These are phyloP conservation scores for Harpalus rubripes DNA, from an alignment of 2,888 invertebrate species.

Conservation along the genomic window DNA sequence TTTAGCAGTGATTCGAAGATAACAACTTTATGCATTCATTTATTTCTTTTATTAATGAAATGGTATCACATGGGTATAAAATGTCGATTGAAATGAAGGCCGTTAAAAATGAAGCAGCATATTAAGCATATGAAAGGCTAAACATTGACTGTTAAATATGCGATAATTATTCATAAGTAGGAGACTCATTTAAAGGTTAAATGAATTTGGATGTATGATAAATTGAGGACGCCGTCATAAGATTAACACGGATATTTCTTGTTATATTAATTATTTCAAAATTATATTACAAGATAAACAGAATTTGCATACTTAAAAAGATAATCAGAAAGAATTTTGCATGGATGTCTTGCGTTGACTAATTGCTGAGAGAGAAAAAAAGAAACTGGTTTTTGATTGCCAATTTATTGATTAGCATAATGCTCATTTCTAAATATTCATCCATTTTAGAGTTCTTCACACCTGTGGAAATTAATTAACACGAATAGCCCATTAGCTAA, in stretches of 20 bases:
- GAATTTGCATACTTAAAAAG: constrained; percentile 34
- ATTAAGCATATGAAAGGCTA: constrained; percentile 5
- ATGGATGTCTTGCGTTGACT: constrained; percentile 43
- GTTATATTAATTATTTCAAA: constrained; percentile 41
- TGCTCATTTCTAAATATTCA: constrained; percentile 28
- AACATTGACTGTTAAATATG: background rate
- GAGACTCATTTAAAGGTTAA: constrained; percentile 21
- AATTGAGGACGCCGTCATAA: constrained; percentile 35
- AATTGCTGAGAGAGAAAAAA: constrained; percentile 20
- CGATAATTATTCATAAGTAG: constrained; percentile 24
- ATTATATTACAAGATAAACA: constrained; percentile 35
- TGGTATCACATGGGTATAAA: background rate
- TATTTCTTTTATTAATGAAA: constrained; percentile 14
- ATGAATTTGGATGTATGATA: constrained; percentile 20
- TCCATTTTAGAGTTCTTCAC: constrained; percentile 5
- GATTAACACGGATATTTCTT: constrained; percentile 36
- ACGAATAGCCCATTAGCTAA: constrained; percentile 9
- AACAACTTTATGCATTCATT: constrained; percentile 5
- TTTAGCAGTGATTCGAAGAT: background rate
- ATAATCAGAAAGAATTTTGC: constrained; percentile 40
- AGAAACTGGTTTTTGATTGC: constrained; percentile 13
- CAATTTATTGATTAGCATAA: constrained; percentile 35
- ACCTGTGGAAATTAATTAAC: constrained; percentile 17
- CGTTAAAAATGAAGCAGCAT: constrained; percentile 1
- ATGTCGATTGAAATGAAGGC: constrained; percentile 8